Evolutionary conservation across 2,113 vertebrate species (phyloP).

Genomic region (Eublepharis macularius): DNA sequence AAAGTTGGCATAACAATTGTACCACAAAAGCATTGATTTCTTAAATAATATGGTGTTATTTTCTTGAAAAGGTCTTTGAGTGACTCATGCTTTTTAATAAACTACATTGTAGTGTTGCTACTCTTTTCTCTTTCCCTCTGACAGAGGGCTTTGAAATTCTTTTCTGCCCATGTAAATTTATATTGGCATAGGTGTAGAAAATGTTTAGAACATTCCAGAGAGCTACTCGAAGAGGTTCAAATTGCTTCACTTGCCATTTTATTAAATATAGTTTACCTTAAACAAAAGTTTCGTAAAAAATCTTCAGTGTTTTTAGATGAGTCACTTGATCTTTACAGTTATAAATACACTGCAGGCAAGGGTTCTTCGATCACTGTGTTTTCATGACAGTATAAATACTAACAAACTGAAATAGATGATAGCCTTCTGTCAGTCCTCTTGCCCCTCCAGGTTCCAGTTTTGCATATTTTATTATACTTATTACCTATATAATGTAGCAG

Average conservation of each 20-base stretch:
- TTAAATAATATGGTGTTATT: slow-evolving; percentile 21
- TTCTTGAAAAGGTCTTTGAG: not conserved
- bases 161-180: not conserved
- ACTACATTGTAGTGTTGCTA: not conserved
- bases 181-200: not conserved
- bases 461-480: no score
- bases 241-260: not conserved
- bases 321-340: slow-evolving; percentile 2
- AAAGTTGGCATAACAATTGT: not conserved
- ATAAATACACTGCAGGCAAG: not conserved
- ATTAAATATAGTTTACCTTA: not conserved
- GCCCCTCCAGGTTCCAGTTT: no score
- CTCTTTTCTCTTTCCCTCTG: not conserved
- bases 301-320: slow-evolving; percentile 4
- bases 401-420: not conserved
- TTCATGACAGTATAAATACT: not conserved
- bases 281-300: slow-evolving; percentile 4
- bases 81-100: not conserved
- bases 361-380: not conserved
- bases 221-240: not conserved
- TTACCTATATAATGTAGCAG: no score
- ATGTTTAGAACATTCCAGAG: not conserved
- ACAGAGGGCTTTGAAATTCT: not conserved
- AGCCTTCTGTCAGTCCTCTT: not conserved
- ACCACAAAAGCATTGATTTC: not conserved